A percentile compares a stretch with the other conserved stretches of the same genome.
These are phyloP conservation scores for Resseliella maxima DNA, from an alignment of 2,888 invertebrate genomes.

Conservation along the genomic window DNA sequence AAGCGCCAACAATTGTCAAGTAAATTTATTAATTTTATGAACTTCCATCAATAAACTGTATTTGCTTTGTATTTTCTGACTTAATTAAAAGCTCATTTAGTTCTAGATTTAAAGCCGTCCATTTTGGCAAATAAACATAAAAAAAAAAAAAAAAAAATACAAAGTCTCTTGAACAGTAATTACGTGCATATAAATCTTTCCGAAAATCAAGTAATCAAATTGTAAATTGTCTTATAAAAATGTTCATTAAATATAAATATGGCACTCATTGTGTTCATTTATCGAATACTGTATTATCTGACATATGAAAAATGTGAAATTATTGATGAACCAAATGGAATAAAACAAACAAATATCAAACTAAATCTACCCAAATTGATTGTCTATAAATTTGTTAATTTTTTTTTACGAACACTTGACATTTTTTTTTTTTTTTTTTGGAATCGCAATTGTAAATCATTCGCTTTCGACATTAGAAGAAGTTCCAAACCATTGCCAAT, in stretches of 20 bases:
- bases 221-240: not conserved
- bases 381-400: not conserved
- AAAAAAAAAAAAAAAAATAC: no score
- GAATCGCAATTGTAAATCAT: not conserved
- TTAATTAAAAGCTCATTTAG: conserved; percentile 18
- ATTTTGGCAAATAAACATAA: conserved; percentile 15
- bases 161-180: conserved; percentile 22
- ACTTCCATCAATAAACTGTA: conserved; percentile 25
- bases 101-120: conserved; percentile 45
- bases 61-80: not conserved
- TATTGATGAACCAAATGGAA: no score
- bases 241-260: not conserved
- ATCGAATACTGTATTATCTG: no score
- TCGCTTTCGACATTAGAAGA: no score
- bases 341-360: no score
- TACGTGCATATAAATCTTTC: not conserved
- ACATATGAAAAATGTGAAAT: no score
- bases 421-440: not conserved
- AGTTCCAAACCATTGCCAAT: no score
- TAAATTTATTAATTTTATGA: conserved; percentile 40
- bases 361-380: not conserved
- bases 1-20: not conserved
- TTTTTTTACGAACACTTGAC: not conserved
- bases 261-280: not conserved
- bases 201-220: conserved; percentile 7